A percentile compares a stretch with the other conserved stretches of the same genome.
Evolutionary conservation across 23 tunicate genomes (phyloP).

Genomic region (Pegea sp.): DNA sequence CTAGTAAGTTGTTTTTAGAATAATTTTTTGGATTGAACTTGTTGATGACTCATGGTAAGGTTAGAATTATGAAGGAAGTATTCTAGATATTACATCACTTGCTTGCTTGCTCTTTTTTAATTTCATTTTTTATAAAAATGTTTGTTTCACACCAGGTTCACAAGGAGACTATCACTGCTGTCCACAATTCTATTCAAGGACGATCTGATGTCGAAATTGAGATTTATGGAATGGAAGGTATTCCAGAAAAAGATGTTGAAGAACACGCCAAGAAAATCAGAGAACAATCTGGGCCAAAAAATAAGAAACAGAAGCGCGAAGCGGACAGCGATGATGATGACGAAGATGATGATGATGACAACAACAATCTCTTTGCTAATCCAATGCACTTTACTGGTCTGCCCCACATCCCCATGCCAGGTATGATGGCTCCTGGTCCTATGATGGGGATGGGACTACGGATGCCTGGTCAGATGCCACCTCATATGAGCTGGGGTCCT

Average conservation of each 20-base stretch:
- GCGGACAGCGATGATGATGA: slow-evolving; percentile 39
- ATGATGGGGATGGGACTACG: slow-evolving; percentile 43
- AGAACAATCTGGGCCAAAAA: slow-evolving; percentile 59
- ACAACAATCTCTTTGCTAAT: slow-evolving; percentile 14
- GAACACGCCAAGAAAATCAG: slow-evolving; percentile 57
- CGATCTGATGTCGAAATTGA: slow-evolving; percentile 86
- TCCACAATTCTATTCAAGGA: slow-evolving; percentile 81
- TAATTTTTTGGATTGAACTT: too few species aligned
- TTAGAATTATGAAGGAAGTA: too few species aligned
- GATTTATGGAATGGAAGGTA: slow-evolving; percentile 99
- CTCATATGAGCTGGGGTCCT: slow-evolving; percentile 80
- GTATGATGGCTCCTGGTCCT: slow-evolving; percentile 14
- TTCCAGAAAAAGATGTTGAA: slow-evolving; percentile 69
- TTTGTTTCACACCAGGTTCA: slow-evolving; percentile 40
- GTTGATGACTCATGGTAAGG: too few species aligned
- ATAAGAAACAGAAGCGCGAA: slow-evolving; percentile 27
- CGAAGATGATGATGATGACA: slow-evolving; percentile 16
- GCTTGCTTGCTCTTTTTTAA: slow-evolving; percentile 1
- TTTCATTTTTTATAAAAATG: slow-evolving; percentile 2
- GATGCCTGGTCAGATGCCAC: slow-evolving; percentile 23
- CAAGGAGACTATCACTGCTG: slow-evolving; percentile 67
- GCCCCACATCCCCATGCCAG: slow-evolving; percentile 39
- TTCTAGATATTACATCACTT: background rate
- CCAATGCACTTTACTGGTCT: slow-evolving; percentile 35
- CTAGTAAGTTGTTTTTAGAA: too few species aligned